phyloP scores from a whole-genome alignment of 2,888 invertebrate genomes.

The Nemoura dubitans region DNA sequence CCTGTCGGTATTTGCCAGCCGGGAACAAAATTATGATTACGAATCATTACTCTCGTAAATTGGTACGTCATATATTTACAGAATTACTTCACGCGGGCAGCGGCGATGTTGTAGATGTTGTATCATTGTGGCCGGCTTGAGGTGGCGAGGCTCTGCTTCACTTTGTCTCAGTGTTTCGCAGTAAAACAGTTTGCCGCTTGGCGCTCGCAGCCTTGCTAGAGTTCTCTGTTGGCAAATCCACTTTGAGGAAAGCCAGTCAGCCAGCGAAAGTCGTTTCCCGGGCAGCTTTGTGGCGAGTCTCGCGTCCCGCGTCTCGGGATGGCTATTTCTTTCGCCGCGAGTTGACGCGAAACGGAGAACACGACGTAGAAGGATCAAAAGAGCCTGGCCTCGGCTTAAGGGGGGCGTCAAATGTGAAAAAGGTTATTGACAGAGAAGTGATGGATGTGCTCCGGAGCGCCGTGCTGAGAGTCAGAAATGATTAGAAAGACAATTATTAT shows the following conservation, averaged over 20 bases:
- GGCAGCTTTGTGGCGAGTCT: not conserved
- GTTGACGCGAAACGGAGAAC: not conserved
- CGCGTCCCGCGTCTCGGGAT: not conserved
- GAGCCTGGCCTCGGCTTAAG: not conserved
- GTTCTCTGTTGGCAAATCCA: not conserved
- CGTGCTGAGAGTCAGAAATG: constrained; percentile 5
- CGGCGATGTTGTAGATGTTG: not conserved
- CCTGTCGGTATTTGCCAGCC: not conserved
- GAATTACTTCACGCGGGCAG: constrained; percentile 8
- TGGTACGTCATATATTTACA: constrained; percentile 3
- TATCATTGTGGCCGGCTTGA: too few relatives aligned
- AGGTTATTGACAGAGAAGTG: constrained; percentile 28
- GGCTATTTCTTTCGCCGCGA: not conserved
- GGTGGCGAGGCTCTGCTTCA: too few relatives aligned
- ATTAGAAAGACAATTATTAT: constrained; percentile 32
- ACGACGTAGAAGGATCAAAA: not conserved
- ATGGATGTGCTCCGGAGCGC: not conserved
- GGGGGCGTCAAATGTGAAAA: not conserved
- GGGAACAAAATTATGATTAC: constrained; percentile 13
- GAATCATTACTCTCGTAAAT: constrained; percentile 18
- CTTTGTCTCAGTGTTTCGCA: too few relatives aligned
- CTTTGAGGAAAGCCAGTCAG: not conserved
- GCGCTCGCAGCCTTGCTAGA: not conserved
- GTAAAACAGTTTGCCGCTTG: not conserved
- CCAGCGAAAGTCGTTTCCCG: not conserved